These are phyloP conservation scores for Drosophila kuntzei DNA, from an alignment of 2,888 invertebrate genomes.

Conservation along the genomic window DNA sequence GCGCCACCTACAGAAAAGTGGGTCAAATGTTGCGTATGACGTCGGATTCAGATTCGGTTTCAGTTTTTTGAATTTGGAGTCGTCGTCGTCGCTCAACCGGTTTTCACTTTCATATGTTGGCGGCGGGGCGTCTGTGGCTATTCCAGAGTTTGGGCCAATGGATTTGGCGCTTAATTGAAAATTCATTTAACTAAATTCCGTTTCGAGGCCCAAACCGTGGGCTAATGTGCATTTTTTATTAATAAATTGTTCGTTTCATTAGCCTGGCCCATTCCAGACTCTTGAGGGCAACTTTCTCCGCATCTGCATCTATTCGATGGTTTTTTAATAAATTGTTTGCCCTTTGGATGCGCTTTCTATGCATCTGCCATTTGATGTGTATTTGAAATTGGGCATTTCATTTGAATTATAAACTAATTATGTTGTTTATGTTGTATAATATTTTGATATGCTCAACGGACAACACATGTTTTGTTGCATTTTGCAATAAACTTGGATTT, in stretches of 20 bases:
- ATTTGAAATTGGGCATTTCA: conserved; percentile 49
- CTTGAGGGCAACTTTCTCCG: conserved; percentile 70
- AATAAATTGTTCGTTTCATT: conserved; percentile 79
- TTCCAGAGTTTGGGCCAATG: conserved; percentile 39
- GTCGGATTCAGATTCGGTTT: conserved; percentile 40
- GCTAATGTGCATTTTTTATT: conserved; percentile 76
- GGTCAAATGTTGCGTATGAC: conserved; percentile 75
- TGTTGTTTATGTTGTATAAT: conserved; percentile 77
- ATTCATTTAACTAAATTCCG: conserved; percentile 73
- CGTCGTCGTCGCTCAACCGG: conserved; percentile 43
- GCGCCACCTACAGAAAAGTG: conserved; percentile 58
- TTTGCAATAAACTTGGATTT: conserved; percentile 34
- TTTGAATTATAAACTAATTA: conserved; percentile 66
- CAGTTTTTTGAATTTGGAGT: conserved; percentile 28
- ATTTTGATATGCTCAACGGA: conserved; percentile 63
- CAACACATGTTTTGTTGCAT: conserved; percentile 64
- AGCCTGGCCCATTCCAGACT: conserved; percentile 36
- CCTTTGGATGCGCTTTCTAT: conserved; percentile 67
- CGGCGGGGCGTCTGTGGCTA: conserved; percentile 59
- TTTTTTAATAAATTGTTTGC: conserved; percentile 64
- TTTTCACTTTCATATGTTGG: conserved; percentile 69
- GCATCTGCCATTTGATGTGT: conserved; percentile 19
- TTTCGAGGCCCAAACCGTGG: conserved; percentile 59
- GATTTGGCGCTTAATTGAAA: conserved; percentile 78
- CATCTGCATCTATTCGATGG: conserved; percentile 51